Evolutionary conservation across 2,888 invertebrate species (phyloP).

Genomic region (Chrysolina oricalcia): DNA sequence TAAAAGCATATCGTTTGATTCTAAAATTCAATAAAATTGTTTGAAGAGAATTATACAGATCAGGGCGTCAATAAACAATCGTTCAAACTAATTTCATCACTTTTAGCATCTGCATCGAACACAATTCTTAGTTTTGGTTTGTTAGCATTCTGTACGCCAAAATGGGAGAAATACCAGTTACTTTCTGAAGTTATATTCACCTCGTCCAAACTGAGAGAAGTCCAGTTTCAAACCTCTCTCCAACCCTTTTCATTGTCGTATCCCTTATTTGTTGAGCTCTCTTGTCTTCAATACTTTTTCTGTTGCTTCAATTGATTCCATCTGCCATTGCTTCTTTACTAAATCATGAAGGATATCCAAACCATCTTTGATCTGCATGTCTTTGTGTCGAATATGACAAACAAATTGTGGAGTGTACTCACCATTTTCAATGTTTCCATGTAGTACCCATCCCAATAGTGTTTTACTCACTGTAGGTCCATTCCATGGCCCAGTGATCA

Average conservation of each 20-base stretch:
- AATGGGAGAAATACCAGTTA: neutral
- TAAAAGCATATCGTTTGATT: neutral
- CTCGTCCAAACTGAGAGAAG: neutral
- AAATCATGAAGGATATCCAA: slow-evolving; percentile 3
- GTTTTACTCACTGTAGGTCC: neutral
- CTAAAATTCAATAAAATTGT: neutral
- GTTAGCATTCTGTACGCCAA: neutral
- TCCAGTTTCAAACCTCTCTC: neutral
- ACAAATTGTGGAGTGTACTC: neutral
- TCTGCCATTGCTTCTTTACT: too few relatives aligned
- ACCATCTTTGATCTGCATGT: neutral
- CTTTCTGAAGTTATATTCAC: neutral
- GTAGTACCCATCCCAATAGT: neutral
- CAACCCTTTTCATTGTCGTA: neutral
- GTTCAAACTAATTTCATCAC: neutral
- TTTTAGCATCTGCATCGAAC: neutral
- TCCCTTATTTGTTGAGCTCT: neutral
- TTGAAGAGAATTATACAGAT: slow-evolving; percentile 11
- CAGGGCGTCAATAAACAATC: neutral
- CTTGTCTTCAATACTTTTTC: neutral
- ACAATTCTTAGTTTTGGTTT: neutral
- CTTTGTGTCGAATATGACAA: neutral
- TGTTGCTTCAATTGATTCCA: too few relatives aligned
- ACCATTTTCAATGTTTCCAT: too few relatives aligned
- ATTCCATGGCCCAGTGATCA: neutral